Percentiles rank a stretch among this genome's conserved stretches.
Conservation (phyloP, 2,888 invertebrate species). For the Eristalis tenax region DNA sequence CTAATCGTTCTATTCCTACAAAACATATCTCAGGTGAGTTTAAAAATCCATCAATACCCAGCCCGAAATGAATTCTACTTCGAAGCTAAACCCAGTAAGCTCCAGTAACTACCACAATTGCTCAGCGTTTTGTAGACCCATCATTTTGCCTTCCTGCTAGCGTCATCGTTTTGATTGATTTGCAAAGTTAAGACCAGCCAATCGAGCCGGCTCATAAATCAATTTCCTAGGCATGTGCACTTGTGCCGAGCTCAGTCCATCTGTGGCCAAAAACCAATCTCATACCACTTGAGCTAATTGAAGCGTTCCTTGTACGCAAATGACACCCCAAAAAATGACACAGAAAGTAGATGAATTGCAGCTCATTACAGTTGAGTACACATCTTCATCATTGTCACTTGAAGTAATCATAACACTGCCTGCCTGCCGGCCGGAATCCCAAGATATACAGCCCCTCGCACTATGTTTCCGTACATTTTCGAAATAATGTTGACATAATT, state of each 20-base stretch:
- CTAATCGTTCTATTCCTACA: too few relatives aligned
- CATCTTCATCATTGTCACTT: constrained; percentile 22
- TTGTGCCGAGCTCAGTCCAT: not conserved
- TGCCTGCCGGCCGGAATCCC: not conserved
- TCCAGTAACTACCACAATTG: not conserved
- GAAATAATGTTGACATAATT: constrained; percentile 27
- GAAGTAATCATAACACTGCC: not conserved
- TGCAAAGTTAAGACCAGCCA: not conserved
- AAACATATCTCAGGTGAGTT: too few relatives aligned
- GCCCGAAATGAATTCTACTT: not conserved
- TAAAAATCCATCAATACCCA: too few relatives aligned
- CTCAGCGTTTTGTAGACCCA: not conserved
- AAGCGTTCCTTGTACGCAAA: not conserved
- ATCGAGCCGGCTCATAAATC: not conserved
- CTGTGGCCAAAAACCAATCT: not conserved
- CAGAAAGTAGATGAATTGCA: not conserved
- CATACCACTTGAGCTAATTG: not conserved
- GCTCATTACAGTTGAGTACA: not conserved
- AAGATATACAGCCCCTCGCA: not conserved
- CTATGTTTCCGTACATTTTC: not conserved
- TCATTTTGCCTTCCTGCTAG: not conserved
- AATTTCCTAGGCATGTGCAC: not conserved
- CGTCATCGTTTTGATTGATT: not conserved
- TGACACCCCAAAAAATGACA: not conserved
- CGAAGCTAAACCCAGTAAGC: not conserved